These are phyloP conservation scores for Oxyura jamaicensis DNA, from an alignment of 2,113 vertebrate species.

Conservation along the genomic window DNA sequence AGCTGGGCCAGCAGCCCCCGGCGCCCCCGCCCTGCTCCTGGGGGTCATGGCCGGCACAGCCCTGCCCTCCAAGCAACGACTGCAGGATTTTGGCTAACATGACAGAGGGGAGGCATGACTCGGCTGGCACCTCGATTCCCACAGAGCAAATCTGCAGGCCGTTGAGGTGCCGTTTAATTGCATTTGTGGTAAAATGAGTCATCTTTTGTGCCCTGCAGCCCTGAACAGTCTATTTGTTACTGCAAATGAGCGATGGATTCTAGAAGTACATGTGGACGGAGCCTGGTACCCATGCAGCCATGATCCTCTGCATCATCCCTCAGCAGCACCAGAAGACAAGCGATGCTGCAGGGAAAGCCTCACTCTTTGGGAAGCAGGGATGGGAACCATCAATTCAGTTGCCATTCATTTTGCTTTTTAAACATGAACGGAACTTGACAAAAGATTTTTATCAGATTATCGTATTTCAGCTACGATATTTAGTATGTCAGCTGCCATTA, in stretches of 20 bases:
- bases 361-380: neutral
- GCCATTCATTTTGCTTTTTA: neutral
- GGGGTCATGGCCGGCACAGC: too few species aligned
- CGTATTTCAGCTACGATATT: conserved; percentile 41
- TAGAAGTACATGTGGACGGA: fast-evolving
- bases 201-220: neutral
- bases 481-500: conserved; percentile 44
- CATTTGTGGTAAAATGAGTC: neutral
- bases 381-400: neutral
- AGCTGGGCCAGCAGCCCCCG: too few species aligned
- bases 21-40: too few species aligned
- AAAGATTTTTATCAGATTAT: conserved; percentile 52
- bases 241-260: neutral
- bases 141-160: too few species aligned
- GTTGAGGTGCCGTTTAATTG: neutral
- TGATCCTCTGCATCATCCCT: too few species aligned
- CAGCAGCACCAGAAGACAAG: neutral
- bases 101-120: neutral
- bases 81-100: neutral
- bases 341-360: neutral
- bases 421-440: conserved; percentile 55
- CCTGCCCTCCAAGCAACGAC: too few species aligned
- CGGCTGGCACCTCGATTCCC: neutral
- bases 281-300: too few species aligned
- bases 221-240: neutral